A percentile compares a stretch with the other conserved stretches of the same genome.
Evolutionary conservation across 2,113 vertebrate genomes (phyloP).

Genomic region (Paralichthys olivaceus): DNA sequence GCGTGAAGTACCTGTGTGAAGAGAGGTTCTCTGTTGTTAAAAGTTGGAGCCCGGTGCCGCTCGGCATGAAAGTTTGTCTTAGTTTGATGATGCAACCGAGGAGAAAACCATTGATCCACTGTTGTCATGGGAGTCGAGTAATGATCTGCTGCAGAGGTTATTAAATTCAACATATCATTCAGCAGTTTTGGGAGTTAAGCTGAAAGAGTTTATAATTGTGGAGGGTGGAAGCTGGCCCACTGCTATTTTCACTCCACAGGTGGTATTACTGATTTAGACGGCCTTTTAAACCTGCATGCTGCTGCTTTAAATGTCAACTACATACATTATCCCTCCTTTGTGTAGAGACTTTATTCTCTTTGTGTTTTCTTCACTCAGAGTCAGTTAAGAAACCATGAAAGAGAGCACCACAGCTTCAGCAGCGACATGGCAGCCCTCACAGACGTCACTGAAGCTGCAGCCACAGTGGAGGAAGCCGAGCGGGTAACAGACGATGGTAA

Average conservation of each 20-base stretch:
- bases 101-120: slow-evolving; percentile 46
- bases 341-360: not conserved
- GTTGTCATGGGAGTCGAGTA: slow-evolving; percentile 1
- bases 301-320: not conserved
- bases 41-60: not conserved
- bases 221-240: not conserved
- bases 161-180: slow-evolving; percentile 39
- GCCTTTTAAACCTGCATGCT: not conserved
- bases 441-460: slow-evolving; percentile 58
- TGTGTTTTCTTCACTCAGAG: slow-evolving; percentile 59
- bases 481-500: slow-evolving; percentile 70
- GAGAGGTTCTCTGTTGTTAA: not conserved
- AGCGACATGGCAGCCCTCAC: slow-evolving; percentile 53
- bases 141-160: slow-evolving; percentile 32
- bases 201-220: slow-evolving; percentile 28
- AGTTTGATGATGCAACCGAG: slow-evolving; percentile 8
- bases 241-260: slow-evolving; percentile 2
- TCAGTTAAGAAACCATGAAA: slow-evolving; percentile 81
- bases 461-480: slow-evolving; percentile 64
- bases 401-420: slow-evolving; percentile 72
- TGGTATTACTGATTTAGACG: not conserved
- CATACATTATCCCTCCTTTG: not conserved
- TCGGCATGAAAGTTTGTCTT: slow-evolving; percentile 1
- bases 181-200: slow-evolving; percentile 3
- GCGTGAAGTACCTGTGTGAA: not conserved